phyloP scores from a whole-genome alignment of 2,797 vertebrate genomes.

The Limosa lapponica region DNA sequence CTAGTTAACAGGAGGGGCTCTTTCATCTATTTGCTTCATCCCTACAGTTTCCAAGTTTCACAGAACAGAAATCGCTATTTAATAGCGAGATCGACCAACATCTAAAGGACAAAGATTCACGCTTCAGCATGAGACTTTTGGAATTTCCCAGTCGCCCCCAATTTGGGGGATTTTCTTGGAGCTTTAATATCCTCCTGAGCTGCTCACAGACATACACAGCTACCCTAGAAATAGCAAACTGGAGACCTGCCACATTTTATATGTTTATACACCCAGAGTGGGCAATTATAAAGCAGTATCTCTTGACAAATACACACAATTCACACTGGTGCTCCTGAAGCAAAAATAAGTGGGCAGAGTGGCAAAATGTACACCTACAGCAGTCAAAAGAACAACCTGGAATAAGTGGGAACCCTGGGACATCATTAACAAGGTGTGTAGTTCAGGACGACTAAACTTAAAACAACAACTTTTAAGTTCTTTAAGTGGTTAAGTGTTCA shows the following conservation, averaged over 20 bases:
- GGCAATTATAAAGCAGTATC: too few species aligned
- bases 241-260: too few species aligned
- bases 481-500: neutral
- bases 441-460: neutral
- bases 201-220: neutral
- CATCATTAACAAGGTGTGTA: neutral
- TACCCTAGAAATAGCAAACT: too few species aligned
- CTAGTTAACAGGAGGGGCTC: neutral
- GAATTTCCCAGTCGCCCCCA: neutral
- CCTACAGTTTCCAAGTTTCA: neutral
- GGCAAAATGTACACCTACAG: neutral
- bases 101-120: neutral
- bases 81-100: neutral
- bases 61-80: neutral
- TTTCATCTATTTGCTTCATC: neutral
- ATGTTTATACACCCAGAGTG: too few species aligned
- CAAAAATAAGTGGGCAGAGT: neutral
- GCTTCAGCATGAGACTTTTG: neutral
- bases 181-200: neutral
- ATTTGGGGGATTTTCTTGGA: neutral
- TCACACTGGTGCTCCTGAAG: neutral
- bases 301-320: neutral
- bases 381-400: neutral
- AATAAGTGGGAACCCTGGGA: neutral
- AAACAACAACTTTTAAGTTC: neutral